Conservation (phyloP, 2,113 vertebrate genomes). For the Trematocara stigmaticum region DNA sequence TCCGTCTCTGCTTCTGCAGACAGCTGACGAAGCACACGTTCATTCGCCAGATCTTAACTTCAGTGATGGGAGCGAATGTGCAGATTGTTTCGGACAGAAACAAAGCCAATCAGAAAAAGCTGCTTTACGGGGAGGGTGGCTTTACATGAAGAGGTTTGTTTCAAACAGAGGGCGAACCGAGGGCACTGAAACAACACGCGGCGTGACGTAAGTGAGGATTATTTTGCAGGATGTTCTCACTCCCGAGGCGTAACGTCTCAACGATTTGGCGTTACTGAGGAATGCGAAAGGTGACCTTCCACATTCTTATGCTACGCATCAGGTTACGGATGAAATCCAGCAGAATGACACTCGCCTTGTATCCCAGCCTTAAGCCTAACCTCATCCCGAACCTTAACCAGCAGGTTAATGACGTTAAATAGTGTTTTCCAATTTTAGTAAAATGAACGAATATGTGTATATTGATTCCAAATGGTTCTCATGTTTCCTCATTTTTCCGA, state of each 20-base stretch:
- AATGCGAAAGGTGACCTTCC: neutral
- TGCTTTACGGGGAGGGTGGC: neutral
- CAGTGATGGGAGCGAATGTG: neutral
- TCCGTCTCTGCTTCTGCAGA: neutral
- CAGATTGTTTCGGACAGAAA: neutral
- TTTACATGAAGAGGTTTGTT: neutral
- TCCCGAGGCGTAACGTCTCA: neutral
- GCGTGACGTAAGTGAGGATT: neutral
- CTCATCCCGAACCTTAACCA: rapidly evolving
- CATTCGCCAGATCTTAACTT: neutral
- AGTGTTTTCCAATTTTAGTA: neutral
- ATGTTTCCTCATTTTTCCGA: neutral
- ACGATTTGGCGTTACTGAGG: neutral
- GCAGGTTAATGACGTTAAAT: neutral
- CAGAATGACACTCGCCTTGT: neutral
- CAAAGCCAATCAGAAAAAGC: neutral
- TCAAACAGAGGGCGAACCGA: neutral
- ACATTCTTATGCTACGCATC: rapidly evolving
- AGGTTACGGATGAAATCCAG: neutral
- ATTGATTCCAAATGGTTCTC: neutral
- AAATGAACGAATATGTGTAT: rapidly evolving
- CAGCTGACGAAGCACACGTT: neutral
- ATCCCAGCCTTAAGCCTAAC: neutral
- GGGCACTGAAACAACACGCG: neutral
- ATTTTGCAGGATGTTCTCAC: neutral